Conservation (phyloP, 2,113 vertebrate genomes). For the Chlorodrepanis virens region DNA sequence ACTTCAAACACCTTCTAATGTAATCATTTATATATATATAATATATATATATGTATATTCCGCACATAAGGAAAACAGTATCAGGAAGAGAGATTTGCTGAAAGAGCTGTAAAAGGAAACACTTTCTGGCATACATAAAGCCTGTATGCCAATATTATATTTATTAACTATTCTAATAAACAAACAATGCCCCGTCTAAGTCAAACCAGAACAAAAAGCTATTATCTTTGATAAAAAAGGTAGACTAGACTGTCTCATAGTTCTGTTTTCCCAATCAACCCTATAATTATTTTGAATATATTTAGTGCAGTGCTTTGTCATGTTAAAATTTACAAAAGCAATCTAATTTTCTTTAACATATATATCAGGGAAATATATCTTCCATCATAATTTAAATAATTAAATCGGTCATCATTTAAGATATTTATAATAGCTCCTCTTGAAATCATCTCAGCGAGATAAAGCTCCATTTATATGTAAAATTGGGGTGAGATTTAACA, state of each 20-base stretch:
- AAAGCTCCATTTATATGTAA: neutral
- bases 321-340: neutral
- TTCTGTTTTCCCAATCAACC: neutral
- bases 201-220: neutral
- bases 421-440: neutral
- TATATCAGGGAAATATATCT: neutral
- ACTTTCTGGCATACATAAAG: neutral
- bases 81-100: neutral
- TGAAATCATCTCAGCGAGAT: neutral
- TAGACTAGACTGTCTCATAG: neutral
- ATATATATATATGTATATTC: neutral
- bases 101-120: neutral
- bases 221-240: neutral
- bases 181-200: fast-evolving
- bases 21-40: neutral
- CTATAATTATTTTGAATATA: neutral
- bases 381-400: neutral
- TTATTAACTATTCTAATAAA: neutral
- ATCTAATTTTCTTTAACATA: neutral
- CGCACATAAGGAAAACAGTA: neutral
- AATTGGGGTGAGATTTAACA: neutral
- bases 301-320: neutral
- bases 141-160: neutral
- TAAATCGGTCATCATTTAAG: neutral
- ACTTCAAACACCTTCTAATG: neutral